Evolutionary conservation across 2,888 invertebrate species (phyloP), one percentile per base, ranked within the genome.

Genomic region (Hemistola chrysoprasaria): DNA sequence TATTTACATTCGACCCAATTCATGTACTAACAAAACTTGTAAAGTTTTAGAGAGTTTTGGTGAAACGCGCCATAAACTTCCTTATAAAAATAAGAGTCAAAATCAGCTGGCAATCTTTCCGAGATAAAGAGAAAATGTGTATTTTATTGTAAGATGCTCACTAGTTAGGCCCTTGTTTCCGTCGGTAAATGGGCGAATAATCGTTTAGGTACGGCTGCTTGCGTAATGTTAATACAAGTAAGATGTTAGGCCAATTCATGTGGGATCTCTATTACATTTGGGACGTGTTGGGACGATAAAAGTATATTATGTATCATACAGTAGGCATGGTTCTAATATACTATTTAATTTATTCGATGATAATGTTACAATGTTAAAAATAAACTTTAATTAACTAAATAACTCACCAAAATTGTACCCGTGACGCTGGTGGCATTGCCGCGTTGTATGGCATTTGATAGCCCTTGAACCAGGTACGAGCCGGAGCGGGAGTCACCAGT

Each of bases 21-120:
- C 30, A 30, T 30, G 29, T 20, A 21, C 28, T 9, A 29, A 24
- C 33, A 35, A 29, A 35, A 29, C 11, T 40, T 29, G 23, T 24
- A 29, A 25, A 33, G 23, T 36, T 44, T 38, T 39, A 26, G 10
- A 31, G 34, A 44, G 25, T 22, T 37, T 25, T 40, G 42, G 38
- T 36, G 44, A 47, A 32, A 22, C 16, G 4, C 2, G 16, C 16
- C 4, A 16, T 16, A 16, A 16, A 3, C 16, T 3, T 16, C 4
- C 4, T 3, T 3, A 16, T 3, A 16, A 16, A 16, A 16, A 16
- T 4, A 3, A 16, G 16, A 16, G 16, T 16, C 2, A 39, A 41
- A 49, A 49, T 43, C 39, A 41, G 41, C 47, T 49, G 43, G 38
- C 48, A 52, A 33, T 27, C 32, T 24, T 42, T 10, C 28, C 35